Evolutionary conservation across 2,888 invertebrate species (phyloP), one percentile per base, ranked within the genome.

Genomic region (Mechanitis mazaeus): DNA sequence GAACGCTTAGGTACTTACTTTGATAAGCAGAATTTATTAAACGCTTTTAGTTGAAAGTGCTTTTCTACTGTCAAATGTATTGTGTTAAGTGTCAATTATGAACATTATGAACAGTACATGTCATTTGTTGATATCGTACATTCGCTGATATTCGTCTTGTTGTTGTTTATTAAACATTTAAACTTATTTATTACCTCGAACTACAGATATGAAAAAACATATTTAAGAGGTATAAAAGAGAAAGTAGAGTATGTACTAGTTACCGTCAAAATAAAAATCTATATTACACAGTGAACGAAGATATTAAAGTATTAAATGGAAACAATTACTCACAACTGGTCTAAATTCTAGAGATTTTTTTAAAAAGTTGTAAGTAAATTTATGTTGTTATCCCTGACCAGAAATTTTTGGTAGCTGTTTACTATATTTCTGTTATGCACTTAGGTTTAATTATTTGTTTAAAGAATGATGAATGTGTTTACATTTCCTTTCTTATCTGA

Each of bases 401-500:
- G 20, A 20, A 35, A 35, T 6, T 35, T 35, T 35, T 35, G 4
- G 35, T 2, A 3, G 35, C 3, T 35, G 35, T 35, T 35, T 50
- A 38, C 3, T 45, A 31, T 45, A 4, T 46, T 33, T 54, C 3
- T 3, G n/a, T 20, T 59, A 12, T 5, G 33, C 2, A 59, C 35
- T 45, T 42, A 42, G 6, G 9, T 42, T 42, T 9, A 33, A 45
- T 7, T 28, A 56, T 33, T 33, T 63, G 59, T 60, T 87, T 87
- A 59, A 79, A 90, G 90, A 83, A 86, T 74, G 79, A 91, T 68
- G 20, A 91, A 90, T 71, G 83, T 83, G 1, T 93, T 93, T 75
- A 81, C 79, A 38, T 94, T 95, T 80, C 91, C 92, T n/a, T 91
- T 91, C 73, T 78, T 95, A 66, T 85, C 91, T 63, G 75, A 88